Conservation (phyloP, 2,113 vertebrate genomes). For the Orycteropus afer region DNA sequence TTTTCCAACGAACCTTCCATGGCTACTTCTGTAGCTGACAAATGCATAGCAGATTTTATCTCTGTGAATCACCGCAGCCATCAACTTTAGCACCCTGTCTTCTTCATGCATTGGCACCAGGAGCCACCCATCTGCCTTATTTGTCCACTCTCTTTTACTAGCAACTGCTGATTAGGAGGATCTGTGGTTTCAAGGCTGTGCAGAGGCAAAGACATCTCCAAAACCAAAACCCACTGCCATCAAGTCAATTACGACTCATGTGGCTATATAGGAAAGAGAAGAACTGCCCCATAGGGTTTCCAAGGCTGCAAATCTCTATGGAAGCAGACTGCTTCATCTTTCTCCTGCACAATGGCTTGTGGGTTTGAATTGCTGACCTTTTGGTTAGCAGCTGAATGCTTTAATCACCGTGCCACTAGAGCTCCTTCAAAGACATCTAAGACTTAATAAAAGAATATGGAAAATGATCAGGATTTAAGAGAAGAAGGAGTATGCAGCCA, state of each 20-base stretch:
- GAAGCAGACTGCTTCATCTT: no score
- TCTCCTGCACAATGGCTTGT: no score
- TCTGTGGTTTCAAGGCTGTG: slow-evolving; percentile 17
- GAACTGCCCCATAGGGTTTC: no score
- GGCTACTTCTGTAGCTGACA: background rate
- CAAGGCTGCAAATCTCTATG: no score
- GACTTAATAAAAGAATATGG: background rate
- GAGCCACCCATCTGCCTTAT: background rate
- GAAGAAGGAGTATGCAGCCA: background rate
- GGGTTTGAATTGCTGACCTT: no score
- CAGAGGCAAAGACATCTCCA: background rate
- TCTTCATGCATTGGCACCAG: background rate
- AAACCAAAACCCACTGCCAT: no score
- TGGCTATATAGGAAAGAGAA: no score
- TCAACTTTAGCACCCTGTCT: slow-evolving; percentile 18
- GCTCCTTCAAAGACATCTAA: no score
- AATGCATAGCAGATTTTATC: background rate
- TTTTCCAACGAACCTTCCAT: background rate
- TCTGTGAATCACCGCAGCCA: background rate
- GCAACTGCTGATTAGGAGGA: background rate
- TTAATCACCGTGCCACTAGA: no score
- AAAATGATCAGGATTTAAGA: background rate
- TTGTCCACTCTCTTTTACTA: slow-evolving; percentile 22
- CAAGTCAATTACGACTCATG: no score
- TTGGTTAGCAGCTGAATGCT: no score